Base-by-base conservation (phyloP, 2,113 vertebrate species). In the Sclerurus mexicanus region DNA sequence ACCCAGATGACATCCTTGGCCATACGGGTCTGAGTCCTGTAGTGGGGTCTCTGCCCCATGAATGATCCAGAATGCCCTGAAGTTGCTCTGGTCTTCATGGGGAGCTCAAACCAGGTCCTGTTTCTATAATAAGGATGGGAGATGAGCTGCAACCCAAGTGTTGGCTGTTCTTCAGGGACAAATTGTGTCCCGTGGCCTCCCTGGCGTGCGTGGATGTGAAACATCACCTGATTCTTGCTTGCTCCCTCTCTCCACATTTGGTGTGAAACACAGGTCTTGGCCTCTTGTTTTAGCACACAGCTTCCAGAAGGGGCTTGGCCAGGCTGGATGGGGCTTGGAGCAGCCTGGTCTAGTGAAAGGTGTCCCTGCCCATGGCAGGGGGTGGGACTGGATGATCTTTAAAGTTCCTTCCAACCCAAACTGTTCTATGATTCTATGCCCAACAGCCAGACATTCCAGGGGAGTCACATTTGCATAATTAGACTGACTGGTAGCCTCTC, bases 11-110 rank as follows among this genome's bases (percentile, higher is more conserved):
- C 47, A 71, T 16, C 39, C 33, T 69, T 55, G 35, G 35, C 47
- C n/a, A 35, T 6, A 25, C 0, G 0, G 33, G 13, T 37, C 17
- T 11, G 39, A 72, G 23, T 15, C 50, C 33, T 68, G 11, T 39
- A 2, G 1, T 52, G 42, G 14, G 4, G 7, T 58, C 25, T 81
- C 64, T 78, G 55, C 23, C 76, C 31, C 28, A 2, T 30, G 31
- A 28, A 12, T 17, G 53, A 67, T 35, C 31, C 67, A 72, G 37
- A 80, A 28, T 1, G 12, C 22, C 5, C 23, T 39, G 30, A 76
- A 39, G 46, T 17, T 13, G 11, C 27, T 49, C 6, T 46, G 33
- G 42, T 52, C 67, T 63, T 58, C 47, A 13, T 12, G 12, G 28
- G 27, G 11, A 35, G 22, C 23, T 58, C 67, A 67, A 33, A 63